A percentile compares a stretch with the other conserved stretches of the same genome.
phyloP scores from a whole-genome alignment of 2,797 vertebrate genomes.

The Macrochelys suwanniensis region DNA sequence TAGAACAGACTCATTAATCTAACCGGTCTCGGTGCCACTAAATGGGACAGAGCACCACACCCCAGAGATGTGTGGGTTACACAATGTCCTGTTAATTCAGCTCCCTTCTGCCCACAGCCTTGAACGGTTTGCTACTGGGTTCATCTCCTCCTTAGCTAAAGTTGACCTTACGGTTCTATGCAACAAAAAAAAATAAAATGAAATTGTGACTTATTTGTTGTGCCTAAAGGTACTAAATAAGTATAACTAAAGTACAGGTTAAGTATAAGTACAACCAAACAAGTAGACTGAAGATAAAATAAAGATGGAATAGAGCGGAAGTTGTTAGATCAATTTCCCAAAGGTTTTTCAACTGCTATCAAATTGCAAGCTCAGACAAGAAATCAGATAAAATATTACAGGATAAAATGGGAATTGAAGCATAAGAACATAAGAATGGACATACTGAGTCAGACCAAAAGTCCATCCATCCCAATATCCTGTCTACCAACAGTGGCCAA shows the following conservation, averaged over 20 bases:
- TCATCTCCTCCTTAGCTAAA: constrained; percentile 2
- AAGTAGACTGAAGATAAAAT: background rate
- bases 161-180: background rate
- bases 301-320: constrained; percentile 8
- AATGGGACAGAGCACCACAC: too few species aligned
- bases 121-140: background rate
- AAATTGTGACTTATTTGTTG: background rate
- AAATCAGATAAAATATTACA: constrained; percentile 55
- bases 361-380: constrained; percentile 66
- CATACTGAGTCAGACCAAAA: too few species aligned
- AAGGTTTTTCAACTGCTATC: constrained; percentile 55
- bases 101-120: background rate
- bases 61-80: too few species aligned
- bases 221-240: background rate
- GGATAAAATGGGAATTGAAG: constrained; percentile 49
- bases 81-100: background rate
- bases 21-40: too few species aligned
- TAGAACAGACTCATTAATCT: too few species aligned
- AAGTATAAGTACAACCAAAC: constrained; percentile 9
- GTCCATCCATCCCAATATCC: too few species aligned
- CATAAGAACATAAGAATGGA: background rate
- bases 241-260: background rate
- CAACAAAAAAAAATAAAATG: background rate
- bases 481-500: too few species aligned
- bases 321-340: constrained; percentile 51